These are phyloP conservation scores for Xenopus laevis DNA, from an alignment of 2,113 vertebrate genomes.

Conservation along the genomic window DNA sequence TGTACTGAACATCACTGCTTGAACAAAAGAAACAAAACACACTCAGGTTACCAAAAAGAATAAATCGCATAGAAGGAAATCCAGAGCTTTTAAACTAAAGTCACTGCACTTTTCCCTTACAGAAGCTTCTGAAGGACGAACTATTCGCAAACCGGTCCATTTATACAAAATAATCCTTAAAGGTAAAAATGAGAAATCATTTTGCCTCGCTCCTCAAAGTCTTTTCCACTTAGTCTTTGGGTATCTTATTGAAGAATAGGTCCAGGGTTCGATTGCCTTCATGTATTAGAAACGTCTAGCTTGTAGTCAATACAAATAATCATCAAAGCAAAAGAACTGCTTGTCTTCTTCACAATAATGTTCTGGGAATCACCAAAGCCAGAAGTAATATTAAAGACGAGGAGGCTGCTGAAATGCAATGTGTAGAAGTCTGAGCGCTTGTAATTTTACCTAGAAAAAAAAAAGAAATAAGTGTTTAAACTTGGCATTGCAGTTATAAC, in stretches of 20 bases:
- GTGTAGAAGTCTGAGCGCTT: slow-evolving; percentile 75
- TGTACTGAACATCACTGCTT: slow-evolving; percentile 49
- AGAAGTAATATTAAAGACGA: slow-evolving; percentile 73
- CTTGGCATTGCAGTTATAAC: too few species aligned
- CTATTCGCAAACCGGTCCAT: slow-evolving; percentile 61
- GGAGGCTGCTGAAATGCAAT: slow-evolving; percentile 58
- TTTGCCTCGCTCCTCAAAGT: slow-evolving; percentile 45
- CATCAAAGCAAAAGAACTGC: slow-evolving; percentile 52
- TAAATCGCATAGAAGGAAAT: slow-evolving; percentile 57
- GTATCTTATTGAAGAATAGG: slow-evolving; percentile 44
- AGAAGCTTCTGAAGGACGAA: slow-evolving; percentile 70
- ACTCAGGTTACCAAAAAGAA: slow-evolving; percentile 52
- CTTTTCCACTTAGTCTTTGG: slow-evolving; percentile 43
- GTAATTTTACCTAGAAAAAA: slow-evolving; percentile 86
- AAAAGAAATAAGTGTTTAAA: slow-evolving; percentile 53
- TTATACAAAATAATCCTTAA: slow-evolving; percentile 54
- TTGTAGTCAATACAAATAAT: slow-evolving; percentile 50
- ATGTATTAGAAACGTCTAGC: slow-evolving; percentile 34
- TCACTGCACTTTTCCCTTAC: slow-evolving; percentile 51
- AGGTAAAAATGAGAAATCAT: slow-evolving; percentile 58
- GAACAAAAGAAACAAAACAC: slow-evolving; percentile 54
- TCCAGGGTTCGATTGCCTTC: slow-evolving; percentile 49
- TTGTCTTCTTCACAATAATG: slow-evolving; percentile 81
- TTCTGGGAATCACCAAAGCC: slow-evolving; percentile 79
- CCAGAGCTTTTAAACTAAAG: slow-evolving; percentile 59